Conservation (phyloP, 2,113 vertebrate species). For the Irena cyanogastra region DNA sequence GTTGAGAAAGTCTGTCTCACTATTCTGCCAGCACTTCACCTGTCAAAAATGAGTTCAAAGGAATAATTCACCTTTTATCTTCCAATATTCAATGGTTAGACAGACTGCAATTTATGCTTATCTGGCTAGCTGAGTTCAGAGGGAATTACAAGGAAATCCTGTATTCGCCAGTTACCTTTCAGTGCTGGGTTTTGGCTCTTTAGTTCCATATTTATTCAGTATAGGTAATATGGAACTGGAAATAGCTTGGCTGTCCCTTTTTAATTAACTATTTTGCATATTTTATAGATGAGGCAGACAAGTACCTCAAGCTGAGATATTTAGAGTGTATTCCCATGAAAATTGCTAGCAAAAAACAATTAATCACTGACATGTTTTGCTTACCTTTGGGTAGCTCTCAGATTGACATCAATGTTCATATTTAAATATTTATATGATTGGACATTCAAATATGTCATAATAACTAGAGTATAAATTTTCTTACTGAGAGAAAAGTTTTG, state of each 20-base stretch:
- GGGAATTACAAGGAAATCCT: background rate
- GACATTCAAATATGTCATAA: background rate
- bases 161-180: background rate
- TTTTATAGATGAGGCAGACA: background rate
- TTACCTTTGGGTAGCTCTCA: background rate
- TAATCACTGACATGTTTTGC: background rate
- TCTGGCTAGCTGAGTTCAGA: background rate
- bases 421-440: background rate
- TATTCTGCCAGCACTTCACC: background rate
- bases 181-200: background rate
- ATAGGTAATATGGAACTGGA: background rate
- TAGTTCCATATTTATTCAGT: background rate
- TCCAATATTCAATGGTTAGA: background rate
- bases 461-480: background rate
- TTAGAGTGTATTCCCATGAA: background rate
- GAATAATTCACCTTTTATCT: conserved; percentile 18
- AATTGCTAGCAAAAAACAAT: background rate
- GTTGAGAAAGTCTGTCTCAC: background rate
- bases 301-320: background rate
- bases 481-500: background rate
- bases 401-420: background rate
- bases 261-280: background rate
- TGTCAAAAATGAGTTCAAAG: conserved; percentile 25
- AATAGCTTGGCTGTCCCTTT: background rate
- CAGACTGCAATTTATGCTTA: background rate